A percentile compares a stretch with the other conserved stretches of the same genome.
phyloP scores from a whole-genome alignment of 2,797 vertebrate genomes.

The Intellagama lesueurii region DNA sequence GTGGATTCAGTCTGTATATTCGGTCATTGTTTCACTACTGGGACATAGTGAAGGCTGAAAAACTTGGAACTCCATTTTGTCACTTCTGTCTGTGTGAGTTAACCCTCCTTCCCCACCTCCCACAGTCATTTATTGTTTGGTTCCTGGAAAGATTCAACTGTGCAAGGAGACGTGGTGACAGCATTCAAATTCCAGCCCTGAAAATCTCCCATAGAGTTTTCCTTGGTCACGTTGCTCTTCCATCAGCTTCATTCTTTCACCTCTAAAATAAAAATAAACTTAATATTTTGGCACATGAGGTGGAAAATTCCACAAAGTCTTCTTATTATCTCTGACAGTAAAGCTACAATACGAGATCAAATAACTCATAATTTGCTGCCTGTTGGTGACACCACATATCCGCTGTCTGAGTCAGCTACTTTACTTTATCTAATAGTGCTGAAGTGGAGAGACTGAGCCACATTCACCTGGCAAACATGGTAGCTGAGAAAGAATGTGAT shows the following conservation, averaged over 20 bases:
- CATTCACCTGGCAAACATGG: too few species aligned
- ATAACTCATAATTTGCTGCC: not conserved
- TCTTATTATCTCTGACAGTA: not conserved
- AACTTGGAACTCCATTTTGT: not conserved
- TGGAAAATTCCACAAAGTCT: not conserved
- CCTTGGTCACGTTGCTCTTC: not conserved
- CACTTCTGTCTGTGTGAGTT: not conserved
- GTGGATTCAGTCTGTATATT: not conserved
- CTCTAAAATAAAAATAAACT: not conserved
- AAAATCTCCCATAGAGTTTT: not conserved
- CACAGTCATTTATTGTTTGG: not conserved
- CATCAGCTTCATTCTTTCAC: not conserved
- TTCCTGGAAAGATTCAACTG: not conserved
- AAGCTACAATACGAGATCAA: not conserved
- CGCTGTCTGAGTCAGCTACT: not conserved
- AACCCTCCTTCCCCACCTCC: not conserved
- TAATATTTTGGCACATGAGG: not conserved
- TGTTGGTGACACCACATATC: not conserved
- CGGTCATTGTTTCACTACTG: not conserved
- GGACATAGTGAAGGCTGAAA: not conserved
- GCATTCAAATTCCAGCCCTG: not conserved
- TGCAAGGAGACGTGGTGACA: not conserved
- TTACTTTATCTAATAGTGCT: not conserved
- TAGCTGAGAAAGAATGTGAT: too few species aligned
- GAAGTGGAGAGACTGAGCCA: too few species aligned